Evolutionary conservation across 2,113 vertebrate species (phyloP).

Genomic region (Ivindomyrus marchei): DNA sequence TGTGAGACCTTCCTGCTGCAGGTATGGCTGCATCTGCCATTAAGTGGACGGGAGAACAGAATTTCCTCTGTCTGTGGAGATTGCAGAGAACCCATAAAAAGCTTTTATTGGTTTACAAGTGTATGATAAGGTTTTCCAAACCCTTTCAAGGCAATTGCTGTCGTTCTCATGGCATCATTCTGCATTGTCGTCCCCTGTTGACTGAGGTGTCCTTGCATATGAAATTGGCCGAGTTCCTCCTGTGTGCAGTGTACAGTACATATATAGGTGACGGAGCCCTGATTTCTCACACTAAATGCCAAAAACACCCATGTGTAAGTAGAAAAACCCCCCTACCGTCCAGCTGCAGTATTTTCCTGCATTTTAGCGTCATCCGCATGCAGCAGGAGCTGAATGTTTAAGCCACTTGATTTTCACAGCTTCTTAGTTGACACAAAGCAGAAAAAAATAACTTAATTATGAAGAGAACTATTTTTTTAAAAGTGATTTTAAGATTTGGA

Average conservation of each 20-base stretch:
- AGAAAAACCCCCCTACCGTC: background rate
- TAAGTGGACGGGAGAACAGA: background rate
- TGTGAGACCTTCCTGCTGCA: background rate
- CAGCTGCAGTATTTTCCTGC: background rate
- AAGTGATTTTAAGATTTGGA: slow-evolving; percentile 15
- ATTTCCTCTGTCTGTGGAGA: slow-evolving; percentile 14
- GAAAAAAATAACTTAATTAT: background rate
- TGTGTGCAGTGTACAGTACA: background rate
- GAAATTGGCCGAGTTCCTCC: background rate
- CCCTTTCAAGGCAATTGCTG: slow-evolving; percentile 20
- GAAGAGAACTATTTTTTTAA: slow-evolving; percentile 23
- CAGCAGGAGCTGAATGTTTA: background rate
- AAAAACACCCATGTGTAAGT: background rate
- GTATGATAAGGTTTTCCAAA: slow-evolving; percentile 18
- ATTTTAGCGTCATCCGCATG: background rate
- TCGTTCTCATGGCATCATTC: background rate
- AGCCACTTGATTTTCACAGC: too few relatives aligned
- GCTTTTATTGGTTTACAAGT: background rate
- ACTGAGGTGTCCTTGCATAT: background rate
- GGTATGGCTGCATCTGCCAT: background rate
- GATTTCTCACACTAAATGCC: background rate
- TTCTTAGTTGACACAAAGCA: background rate
- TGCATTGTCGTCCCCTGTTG: background rate
- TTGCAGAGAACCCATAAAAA: background rate
- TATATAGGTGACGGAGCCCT: too few relatives aligned